A percentile compares a stretch with the other conserved stretches of the same genome.
Evolutionary conservation across 2,113 vertebrate genomes (phyloP).

Genomic region (Pelvicachromis taeniatus): DNA sequence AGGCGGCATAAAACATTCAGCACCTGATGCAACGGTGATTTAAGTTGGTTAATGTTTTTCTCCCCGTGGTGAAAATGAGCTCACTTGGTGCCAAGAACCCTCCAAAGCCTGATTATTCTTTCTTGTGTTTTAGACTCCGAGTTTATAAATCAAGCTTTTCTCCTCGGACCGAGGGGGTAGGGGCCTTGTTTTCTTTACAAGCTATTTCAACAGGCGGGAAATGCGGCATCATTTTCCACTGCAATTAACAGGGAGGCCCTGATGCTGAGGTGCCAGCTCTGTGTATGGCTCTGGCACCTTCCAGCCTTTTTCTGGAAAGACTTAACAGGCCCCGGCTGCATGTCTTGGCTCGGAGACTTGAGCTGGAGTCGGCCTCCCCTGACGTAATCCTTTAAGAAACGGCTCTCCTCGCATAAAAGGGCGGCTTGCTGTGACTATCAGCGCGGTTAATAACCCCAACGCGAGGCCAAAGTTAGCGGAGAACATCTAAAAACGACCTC

Average conservation of each 20-base stretch:
- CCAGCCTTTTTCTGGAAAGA: conserved; percentile 31
- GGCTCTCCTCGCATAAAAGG: conserved; percentile 15
- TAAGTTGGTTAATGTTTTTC: background rate
- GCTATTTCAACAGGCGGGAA: conserved; percentile 34
- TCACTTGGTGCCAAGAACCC: background rate
- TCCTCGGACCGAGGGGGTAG: background rate
- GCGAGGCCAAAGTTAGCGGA: conserved; percentile 10
- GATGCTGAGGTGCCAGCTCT: background rate
- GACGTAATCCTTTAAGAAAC: conserved; percentile 34
- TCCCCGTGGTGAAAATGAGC: background rate
- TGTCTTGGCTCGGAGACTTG: conserved; percentile 9
- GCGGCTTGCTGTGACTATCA: conserved; percentile 6
- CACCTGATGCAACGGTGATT: conserved; percentile 37
- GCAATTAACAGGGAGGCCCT: conserved; percentile 14
- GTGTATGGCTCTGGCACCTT: conserved; percentile 15
- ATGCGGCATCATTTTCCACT: conserved; percentile 37
- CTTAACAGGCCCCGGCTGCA: conserved; percentile 32
- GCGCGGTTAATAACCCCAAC: background rate
- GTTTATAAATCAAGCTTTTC: conserved; percentile 14
- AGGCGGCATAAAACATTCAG: conserved; percentile 30
- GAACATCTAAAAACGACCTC: background rate
- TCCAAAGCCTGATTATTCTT: conserved; percentile 1
- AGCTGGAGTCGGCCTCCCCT: background rate
- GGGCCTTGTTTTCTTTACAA: conserved; percentile 6
- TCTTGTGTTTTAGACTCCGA: background rate